phyloP scores from a whole-genome alignment of 1,140 invertebrate genomes.

The Penaeus chinensis region DNA sequence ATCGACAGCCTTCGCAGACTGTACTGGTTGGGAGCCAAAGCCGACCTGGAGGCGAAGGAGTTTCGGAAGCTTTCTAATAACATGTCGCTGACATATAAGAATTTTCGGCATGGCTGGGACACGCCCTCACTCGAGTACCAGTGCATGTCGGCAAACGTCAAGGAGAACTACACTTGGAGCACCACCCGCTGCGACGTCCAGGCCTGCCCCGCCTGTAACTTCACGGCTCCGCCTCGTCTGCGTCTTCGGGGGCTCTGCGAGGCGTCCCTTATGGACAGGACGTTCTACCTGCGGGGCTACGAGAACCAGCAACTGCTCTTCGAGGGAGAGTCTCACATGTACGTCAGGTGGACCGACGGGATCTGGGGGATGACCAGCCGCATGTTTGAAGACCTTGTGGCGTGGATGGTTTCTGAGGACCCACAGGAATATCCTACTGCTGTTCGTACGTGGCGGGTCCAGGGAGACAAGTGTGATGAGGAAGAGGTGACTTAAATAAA shows the following conservation, averaged over 20 bases:
- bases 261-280: constrained; percentile 12
- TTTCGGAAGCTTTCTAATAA: background rate
- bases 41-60: background rate
- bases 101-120: background rate
- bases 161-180: background rate
- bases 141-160: too few species aligned
- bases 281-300: background rate
- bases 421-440: constrained; percentile 28
- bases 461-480: constrained; percentile 16
- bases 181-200: background rate
- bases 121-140: too few species aligned
- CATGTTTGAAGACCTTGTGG: background rate
- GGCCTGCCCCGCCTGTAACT: constrained; percentile 30
- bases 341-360: constrained; percentile 13
- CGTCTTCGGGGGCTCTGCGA: constrained; percentile 21
- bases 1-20: background rate
- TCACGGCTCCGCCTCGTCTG: background rate
- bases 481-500: too few species aligned
- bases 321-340: constrained; percentile 14
- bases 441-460: constrained; percentile 9
- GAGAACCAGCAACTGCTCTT: constrained; percentile 18
- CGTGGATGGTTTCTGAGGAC: background rate
- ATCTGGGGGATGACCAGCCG: constrained; percentile 31
- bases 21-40: constrained; percentile 34
- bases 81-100: background rate